Conservation (phyloP, 2,888 invertebrate species). For the Ophion obscuratus region DNA sequence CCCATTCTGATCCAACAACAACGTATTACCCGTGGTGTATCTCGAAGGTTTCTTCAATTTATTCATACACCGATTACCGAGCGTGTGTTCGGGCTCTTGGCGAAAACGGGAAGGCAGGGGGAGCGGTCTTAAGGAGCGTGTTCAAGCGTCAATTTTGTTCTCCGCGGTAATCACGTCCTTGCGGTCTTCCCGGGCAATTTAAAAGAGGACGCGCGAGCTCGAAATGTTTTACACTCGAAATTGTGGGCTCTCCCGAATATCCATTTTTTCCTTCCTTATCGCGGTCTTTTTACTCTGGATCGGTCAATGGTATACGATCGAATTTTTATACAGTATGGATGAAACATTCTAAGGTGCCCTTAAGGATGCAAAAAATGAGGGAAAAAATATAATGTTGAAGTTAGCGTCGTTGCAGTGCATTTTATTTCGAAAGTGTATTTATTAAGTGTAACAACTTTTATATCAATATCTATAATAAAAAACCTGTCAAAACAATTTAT, state of each 20-base stretch:
- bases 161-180: constrained; percentile 20
- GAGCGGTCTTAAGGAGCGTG: not conserved
- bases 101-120: not conserved
- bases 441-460: too few species aligned
- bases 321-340: too few species aligned
- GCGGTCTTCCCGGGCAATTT: constrained; percentile 22
- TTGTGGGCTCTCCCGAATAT: not conserved
- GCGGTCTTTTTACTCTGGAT: constrained; percentile 14
- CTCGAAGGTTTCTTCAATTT: constrained; percentile 23
- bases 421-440: too few species aligned
- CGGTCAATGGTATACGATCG: not conserved
- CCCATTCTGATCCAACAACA: not conserved
- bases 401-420: too few species aligned
- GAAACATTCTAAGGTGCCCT: too few species aligned
- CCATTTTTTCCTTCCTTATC: not conserved
- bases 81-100: constrained; percentile 16
- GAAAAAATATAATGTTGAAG: too few species aligned
- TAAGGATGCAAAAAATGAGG: too few species aligned
- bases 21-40: constrained; percentile 6
- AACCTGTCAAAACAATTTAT: too few species aligned
- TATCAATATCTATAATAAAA: too few species aligned
- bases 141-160: not conserved
- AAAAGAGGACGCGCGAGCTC: constrained; percentile 6
- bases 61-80: constrained; percentile 43
- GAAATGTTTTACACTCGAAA: constrained; percentile 11